Conservation (phyloP, 2,888 invertebrate genomes). For the Xestia sexstrigata region DNA sequence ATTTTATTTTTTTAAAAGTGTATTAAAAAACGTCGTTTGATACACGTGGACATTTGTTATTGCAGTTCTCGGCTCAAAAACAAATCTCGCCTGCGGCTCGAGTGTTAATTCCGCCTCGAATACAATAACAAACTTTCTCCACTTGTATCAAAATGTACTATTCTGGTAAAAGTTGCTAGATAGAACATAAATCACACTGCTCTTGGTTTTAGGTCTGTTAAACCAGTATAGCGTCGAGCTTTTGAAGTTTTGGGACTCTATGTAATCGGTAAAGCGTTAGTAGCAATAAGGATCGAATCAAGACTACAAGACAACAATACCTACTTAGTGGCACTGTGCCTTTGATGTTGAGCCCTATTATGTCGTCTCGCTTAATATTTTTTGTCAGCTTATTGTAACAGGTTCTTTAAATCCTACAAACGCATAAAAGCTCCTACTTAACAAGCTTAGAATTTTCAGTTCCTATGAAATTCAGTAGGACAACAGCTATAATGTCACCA, state of each 20-base stretch:
- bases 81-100: no score
- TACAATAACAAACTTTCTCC: no score
- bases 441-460: slow-evolving; percentile 1
- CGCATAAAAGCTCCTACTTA: slow-evolving; percentile 19
- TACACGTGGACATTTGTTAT: no score
- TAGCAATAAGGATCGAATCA: background rate
- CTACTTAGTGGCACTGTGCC: background rate
- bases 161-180: background rate
- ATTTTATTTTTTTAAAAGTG: no score
- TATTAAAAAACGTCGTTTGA: no score
- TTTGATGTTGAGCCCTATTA: no score
- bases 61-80: no score
- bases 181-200: background rate
- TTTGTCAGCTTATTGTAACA: background rate
- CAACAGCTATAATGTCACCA: slow-evolving; percentile 39
- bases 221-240: background rate
- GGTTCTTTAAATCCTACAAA: slow-evolving; percentile 26
- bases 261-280: background rate
- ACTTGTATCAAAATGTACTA: no score
- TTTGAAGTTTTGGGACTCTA: background rate
- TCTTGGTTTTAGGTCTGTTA: background rate
- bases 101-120: no score
- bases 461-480: background rate
- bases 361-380: background rate
- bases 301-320: background rate